phyloP scores from a whole-genome alignment of 2,888 invertebrate species.

The Scotopteryx bipunctaria region DNA sequence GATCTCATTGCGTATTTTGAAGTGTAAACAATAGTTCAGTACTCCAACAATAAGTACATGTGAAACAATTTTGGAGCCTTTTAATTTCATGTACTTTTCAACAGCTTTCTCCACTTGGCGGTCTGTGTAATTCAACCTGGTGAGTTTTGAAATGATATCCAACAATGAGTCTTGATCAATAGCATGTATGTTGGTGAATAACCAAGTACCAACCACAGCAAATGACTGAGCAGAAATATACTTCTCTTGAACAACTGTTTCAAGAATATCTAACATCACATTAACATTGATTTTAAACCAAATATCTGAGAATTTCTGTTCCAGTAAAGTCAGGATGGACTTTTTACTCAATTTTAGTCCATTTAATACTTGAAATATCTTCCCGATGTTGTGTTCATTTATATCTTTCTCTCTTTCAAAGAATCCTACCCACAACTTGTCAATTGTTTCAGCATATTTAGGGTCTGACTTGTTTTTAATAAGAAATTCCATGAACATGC shows the following conservation, averaged over 20 bases:
- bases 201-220: slow-evolving; percentile 79
- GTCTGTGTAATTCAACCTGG: slow-evolving; percentile 81
- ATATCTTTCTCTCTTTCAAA: slow-evolving; percentile 82
- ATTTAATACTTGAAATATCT: slow-evolving; percentile 82
- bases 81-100: slow-evolving; percentile 84
- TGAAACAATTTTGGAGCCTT: slow-evolving; percentile 69
- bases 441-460: slow-evolving; percentile 79
- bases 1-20: slow-evolving; percentile 80
- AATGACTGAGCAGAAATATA: slow-evolving; percentile 70
- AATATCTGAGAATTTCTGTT: slow-evolving; percentile 80
- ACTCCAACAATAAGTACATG: slow-evolving; percentile 84
- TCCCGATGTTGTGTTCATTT: slow-evolving; percentile 80
- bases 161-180: slow-evolving; percentile 82
- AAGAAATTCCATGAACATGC: slow-evolving; percentile 82
- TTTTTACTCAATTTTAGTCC: slow-evolving; percentile 84
- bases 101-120: slow-evolving; percentile 82
- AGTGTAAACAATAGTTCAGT: slow-evolving; percentile 84
- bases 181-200: slow-evolving; percentile 83
- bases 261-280: slow-evolving; percentile 77
- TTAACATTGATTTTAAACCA: slow-evolving; percentile 81
- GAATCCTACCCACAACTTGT: slow-evolving; percentile 87
- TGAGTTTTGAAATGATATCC: slow-evolving; percentile 80
- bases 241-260: slow-evolving; percentile 64
- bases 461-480: slow-evolving; percentile 70
- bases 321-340: slow-evolving; percentile 81